Conservation (phyloP, 2,888 invertebrate species). For the Calliopum simillimum region DNA sequence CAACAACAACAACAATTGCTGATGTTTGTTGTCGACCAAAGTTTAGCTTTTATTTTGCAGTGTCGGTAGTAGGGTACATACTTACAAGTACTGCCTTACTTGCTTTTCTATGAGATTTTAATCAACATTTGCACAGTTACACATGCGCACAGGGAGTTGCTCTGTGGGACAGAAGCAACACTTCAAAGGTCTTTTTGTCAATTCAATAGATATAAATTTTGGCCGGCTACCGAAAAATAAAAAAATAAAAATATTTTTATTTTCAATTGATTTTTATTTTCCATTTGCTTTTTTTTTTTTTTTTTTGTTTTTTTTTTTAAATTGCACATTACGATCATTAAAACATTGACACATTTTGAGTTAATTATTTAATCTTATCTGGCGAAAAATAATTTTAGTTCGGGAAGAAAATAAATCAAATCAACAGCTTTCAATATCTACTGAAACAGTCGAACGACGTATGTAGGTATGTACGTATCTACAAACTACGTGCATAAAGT, state of each 20-base stretch:
- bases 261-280: constrained; percentile 13
- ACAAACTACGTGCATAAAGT: background rate
- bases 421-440: constrained; percentile 26
- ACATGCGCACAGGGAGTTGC: background rate
- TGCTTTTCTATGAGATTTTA: background rate
- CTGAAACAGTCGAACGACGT: too few species aligned
- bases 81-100: too few species aligned
- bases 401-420: background rate
- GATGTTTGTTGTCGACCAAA: background rate
- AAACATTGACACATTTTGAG: too few species aligned
- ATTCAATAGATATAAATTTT: background rate
- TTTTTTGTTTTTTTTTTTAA: too few species aligned
- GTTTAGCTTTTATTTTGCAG: too few species aligned
- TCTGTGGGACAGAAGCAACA: too few species aligned
- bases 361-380: constrained; percentile 37
- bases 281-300: too few species aligned
- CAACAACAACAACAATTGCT: background rate
- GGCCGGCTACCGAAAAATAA: background rate
- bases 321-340: too few species aligned
- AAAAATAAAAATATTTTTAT: too few species aligned
- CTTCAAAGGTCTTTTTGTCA: too few species aligned
- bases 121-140: background rate
- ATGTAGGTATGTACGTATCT: too few species aligned
- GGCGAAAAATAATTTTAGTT: constrained; percentile 33
- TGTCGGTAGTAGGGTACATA: too few species aligned